These are phyloP conservation scores for Synanthedon tipuliformis DNA, from an alignment of 2,888 invertebrate species.

Conservation along the genomic window DNA sequence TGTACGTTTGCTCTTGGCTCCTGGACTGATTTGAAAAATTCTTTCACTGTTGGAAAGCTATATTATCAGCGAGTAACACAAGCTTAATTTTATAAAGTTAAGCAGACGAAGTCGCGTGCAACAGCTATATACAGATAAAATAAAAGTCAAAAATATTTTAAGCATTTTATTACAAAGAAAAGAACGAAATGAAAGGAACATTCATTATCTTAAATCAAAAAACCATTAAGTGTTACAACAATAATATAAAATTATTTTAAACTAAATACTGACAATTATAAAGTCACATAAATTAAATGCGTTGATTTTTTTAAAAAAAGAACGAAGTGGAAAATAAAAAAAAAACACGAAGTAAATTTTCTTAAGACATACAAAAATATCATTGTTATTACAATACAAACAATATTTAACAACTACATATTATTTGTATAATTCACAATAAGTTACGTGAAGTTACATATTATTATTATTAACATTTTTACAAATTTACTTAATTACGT, in stretches of 20 bases:
- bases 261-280: slow-evolving; percentile 9
- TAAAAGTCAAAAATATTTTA: not conserved
- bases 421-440: not conserved
- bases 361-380: slow-evolving; percentile 39
- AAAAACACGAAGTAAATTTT: too few species aligned
- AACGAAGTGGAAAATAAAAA: too few species aligned
- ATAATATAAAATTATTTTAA: not conserved
- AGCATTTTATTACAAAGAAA: not conserved
- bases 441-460: not conserved
- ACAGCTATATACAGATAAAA: not conserved
- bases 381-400: slow-evolving; percentile 31
- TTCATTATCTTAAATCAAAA: not conserved
- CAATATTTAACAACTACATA: slow-evolving; percentile 12
- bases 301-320: too few species aligned
- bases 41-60: too few species aligned
- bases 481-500: too few species aligned
- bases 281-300: not conserved
- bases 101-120: too few species aligned
- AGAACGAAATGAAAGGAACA: not conserved
- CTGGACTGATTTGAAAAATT: too few species aligned
- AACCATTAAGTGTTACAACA: not conserved
- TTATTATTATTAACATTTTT: too few species aligned
- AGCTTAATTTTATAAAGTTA: too few species aligned
- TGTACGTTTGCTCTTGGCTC: too few species aligned
- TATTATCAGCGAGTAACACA: too few species aligned